A percentile compares a stretch with the other conserved stretches of the same genome.
phyloP scores from a whole-genome alignment of 2,797 vertebrate genomes.

The Sebastes trivittatus region DNA sequence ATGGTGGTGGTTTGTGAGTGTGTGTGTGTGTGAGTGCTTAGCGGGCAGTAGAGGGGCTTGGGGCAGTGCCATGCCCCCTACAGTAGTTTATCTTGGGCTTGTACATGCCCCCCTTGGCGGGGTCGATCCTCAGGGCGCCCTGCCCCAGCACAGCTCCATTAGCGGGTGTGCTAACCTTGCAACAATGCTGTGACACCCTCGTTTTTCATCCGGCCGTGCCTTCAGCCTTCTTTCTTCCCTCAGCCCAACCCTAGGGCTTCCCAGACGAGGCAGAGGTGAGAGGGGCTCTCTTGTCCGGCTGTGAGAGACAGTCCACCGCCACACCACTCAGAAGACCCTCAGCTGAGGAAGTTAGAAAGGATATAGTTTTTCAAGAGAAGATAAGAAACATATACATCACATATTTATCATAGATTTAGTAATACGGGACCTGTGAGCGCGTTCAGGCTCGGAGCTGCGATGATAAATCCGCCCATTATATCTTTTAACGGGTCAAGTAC shows the following conservation, averaged over 20 bases:
- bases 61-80: slow-evolving; percentile 84
- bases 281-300: slow-evolving; percentile 71
- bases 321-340: slow-evolving; percentile 34
- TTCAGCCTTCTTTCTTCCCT: slow-evolving; percentile 78
- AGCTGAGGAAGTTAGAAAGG: neutral
- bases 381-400: neutral
- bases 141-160: slow-evolving; percentile 86
- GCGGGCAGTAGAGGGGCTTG: slow-evolving; percentile 79
- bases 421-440: neutral
- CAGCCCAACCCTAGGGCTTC: slow-evolving; percentile 68
- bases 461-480: neutral
- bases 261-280: slow-evolving; percentile 82
- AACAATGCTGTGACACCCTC: slow-evolving; percentile 89
- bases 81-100: slow-evolving; percentile 90
- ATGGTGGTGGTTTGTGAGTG: slow-evolving; percentile 35
- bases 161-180: slow-evolving; percentile 93
- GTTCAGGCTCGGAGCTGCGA: neutral
- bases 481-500: neutral
- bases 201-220: slow-evolving; percentile 86
- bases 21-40: slow-evolving; percentile 69
- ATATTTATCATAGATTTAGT: neutral
- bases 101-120: slow-evolving; percentile 80
- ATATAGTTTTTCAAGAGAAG: neutral
- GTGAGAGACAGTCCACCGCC: slow-evolving; percentile 51
- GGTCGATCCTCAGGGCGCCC: slow-evolving; percentile 80